Evolutionary conservation across 2,113 vertebrate species (phyloP).

Genomic region (Neodontobutis hainanensis): DNA sequence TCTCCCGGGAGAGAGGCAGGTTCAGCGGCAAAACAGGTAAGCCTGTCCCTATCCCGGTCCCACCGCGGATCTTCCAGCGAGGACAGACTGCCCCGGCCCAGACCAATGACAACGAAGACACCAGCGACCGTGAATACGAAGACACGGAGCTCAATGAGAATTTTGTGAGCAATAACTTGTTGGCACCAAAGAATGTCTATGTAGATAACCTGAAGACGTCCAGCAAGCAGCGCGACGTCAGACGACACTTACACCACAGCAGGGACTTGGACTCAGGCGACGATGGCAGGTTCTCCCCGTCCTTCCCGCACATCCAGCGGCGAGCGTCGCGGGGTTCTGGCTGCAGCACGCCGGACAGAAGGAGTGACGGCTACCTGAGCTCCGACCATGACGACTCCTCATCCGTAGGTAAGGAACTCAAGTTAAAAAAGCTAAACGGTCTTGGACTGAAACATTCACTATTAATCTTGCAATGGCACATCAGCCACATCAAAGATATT

Average conservation of each 20-base stretch:
- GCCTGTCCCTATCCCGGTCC: slow-evolving; percentile 68
- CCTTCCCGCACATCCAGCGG: slow-evolving; percentile 39
- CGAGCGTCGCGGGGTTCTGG: slow-evolving; percentile 65
- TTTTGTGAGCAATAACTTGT: slow-evolving; percentile 79
- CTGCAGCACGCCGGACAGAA: slow-evolving; percentile 86
- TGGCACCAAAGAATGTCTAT: slow-evolving; percentile 54
- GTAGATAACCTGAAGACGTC: slow-evolving; percentile 37
- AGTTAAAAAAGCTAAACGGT: too few species aligned
- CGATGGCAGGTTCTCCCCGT: slow-evolving; percentile 74
- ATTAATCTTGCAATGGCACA: too few species aligned
- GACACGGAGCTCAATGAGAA: slow-evolving; percentile 83
- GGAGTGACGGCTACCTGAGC: slow-evolving; percentile 84
- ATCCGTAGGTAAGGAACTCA: slow-evolving; percentile 80
- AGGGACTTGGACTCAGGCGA: slow-evolving; percentile 81
- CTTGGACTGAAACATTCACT: too few species aligned
- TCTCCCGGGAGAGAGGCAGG: slow-evolving; percentile 47
- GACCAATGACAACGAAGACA: slow-evolving; percentile 51
- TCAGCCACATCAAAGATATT: too few species aligned
- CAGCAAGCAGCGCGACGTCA: slow-evolving; percentile 29
- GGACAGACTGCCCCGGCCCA: slow-evolving; percentile 29
- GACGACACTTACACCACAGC: slow-evolving; percentile 68
- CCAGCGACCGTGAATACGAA: slow-evolving; percentile 84
- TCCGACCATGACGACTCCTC: slow-evolving; percentile 90
- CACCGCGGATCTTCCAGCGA: slow-evolving; percentile 55
- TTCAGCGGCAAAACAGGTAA: slow-evolving; percentile 65